Evolutionary conservation across 2,888 invertebrate species (phyloP), one percentile per base, ranked within the genome.

Genomic region (Ornithoptera alexandrae): DNA sequence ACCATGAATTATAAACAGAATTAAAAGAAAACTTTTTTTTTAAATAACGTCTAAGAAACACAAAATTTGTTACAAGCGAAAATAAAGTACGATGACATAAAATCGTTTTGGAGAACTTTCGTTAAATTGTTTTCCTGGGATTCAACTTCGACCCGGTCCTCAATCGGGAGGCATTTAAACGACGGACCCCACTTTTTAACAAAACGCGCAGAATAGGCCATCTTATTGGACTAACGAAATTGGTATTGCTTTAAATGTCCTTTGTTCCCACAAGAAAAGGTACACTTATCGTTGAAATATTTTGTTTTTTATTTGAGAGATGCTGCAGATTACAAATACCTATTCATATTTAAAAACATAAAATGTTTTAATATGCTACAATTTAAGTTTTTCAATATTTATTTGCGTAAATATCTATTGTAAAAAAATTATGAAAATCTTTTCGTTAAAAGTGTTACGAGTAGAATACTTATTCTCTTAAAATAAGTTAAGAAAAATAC

Each of bases 111-210:
- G 66, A 59, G 59, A n/a, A 59, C 62, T 57, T 66, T 22, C 57
- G 50, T 66, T 66, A 66, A 69, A 66, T 66, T 70, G 62, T 63
- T 70, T 66, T 53, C n/a, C 70, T 62, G 69, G 62, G 59, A 59
- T 62, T 66, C 59, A 59, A 62, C 59, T 62, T 62, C 24, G 57
- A 63, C 22, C 58, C 62, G 58, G 50, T 58, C 46, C 30, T 66
- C 62, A 62, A 62, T 65, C 46, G 65, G 69, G 36, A 36, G 62
- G 58, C 68, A 63, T 42, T 69, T 30, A 65, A 65, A 65, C 53
- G 65, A 46, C 62, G 65, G 68, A 65, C 65, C 65, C 46, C 62
- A 61, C 58, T 62, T 68, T 59, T 68, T 62, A 65, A 69, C 69
- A 65, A 65, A 57, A 58, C 65, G 57, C 57, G 20, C n/a, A 4